Conservation (phyloP, 2,888 invertebrate genomes). For the Panopea generosa region DNA sequence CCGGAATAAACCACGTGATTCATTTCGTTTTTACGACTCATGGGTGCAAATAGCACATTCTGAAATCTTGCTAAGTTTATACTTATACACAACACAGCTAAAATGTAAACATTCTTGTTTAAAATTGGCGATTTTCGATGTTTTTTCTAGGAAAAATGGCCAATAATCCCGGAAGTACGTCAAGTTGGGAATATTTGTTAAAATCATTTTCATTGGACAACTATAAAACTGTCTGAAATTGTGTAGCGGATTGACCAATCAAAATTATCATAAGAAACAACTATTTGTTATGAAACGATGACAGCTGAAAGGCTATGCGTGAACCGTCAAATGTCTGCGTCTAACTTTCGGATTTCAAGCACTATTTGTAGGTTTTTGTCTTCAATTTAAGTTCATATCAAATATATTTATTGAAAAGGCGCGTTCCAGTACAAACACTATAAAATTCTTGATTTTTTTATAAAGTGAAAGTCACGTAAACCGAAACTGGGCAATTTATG, state of each 20-base stretch:
- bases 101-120: neutral
- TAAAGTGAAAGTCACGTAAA: too few species aligned
- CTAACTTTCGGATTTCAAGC: too few species aligned
- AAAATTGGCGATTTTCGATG: neutral
- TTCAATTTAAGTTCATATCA: too few species aligned
- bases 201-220: constrained; percentile 9
- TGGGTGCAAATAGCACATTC: constrained; percentile 12
- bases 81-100: neutral
- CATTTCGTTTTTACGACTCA: constrained; percentile 63
- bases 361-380: too few species aligned
- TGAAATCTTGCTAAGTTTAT: neutral
- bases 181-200: constrained; percentile 18
- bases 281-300: neutral
- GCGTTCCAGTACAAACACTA: too few species aligned
- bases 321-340: constrained; percentile 1
- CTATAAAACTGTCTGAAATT: neutral
- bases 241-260: constrained; percentile 4
- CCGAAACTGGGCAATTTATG: too few species aligned
- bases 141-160: constrained; percentile 22
- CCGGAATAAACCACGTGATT: constrained; percentile 87
- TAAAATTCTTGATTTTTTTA: too few species aligned
- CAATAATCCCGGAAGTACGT: constrained; percentile 64
- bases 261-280: neutral
- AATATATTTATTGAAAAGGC: too few species aligned
- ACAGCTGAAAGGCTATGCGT: neutral